A percentile compares a stretch with the other conserved stretches of the same genome.
Conservation (phyloP, 1,140 invertebrate genomes). For the Saccostrea echinata region DNA sequence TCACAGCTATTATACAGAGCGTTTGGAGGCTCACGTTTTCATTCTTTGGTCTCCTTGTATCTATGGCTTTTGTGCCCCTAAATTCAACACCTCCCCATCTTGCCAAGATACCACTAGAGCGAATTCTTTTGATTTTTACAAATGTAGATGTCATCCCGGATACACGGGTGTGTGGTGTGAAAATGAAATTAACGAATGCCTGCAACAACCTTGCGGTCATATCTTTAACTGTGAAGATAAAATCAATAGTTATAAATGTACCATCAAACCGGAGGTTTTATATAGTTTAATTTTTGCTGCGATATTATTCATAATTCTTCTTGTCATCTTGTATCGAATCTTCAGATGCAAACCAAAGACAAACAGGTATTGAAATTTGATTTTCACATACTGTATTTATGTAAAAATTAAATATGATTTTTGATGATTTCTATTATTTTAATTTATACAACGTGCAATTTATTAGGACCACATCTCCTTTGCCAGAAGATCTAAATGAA, state of each 20-base stretch:
- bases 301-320: background rate
- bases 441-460: no score
- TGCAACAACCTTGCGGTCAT: background rate
- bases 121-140: background rate
- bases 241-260: constrained; percentile 26
- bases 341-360: background rate
- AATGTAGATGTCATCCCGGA: constrained; percentile 2
- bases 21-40: background rate
- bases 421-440: no score
- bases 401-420: no score
- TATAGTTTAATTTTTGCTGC: background rate
- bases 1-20: background rate
- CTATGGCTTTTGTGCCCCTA: background rate
- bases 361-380: background rate
- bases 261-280: constrained; percentile 2
- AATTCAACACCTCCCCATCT: background rate
- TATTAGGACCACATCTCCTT: no score
- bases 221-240: background rate
- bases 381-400: background rate
- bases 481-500: no score
- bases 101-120: background rate
- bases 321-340: background rate
- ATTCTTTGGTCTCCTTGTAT: constrained; percentile 8
- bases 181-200: constrained; percentile 37
- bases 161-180: constrained; percentile 32